Base-by-base conservation (phyloP, 2,113 vertebrate species). In the Lathamus discolor region DNA sequence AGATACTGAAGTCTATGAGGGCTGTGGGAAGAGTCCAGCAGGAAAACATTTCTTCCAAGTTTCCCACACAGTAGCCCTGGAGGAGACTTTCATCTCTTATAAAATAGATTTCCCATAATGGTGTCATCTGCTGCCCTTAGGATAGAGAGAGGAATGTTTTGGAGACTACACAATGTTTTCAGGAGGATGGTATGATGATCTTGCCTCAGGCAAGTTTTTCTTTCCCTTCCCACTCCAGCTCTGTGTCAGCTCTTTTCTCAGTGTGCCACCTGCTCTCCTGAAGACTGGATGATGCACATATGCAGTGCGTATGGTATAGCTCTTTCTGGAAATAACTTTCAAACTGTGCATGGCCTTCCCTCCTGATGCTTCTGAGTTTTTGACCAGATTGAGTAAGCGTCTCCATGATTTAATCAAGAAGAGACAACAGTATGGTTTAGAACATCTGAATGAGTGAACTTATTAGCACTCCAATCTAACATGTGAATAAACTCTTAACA, bases 121-220 rank as follows among this genome's bases (percentile, higher is more conserved):
- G 19, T 83, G 80, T 91, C 37, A 68, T 67, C 57, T 76, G 43
- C 62, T 93, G 92, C 66, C 88, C 54, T 91, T 37, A 75, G 79
- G 95, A 29, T 44, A 52, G 29, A 55, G 67, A 64, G 44, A 31
- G 43, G n/a, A 89, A 55, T 29, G 14, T 31, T 79, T 85, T 61
- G 49, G 88, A 55, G 85, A 66, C 1, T 13, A 6, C 17, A 24
- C 20, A 29, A 1, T 20, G 39, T 79, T 79, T 94, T 89, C 48
- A 61, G 57, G 13, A 69, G 17, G 70, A 55, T 83, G 48, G 25
- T 61, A 51, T 69, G 81, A 74, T 39, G 69, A 64, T 90, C 52
- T 75, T 64, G 35, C 90, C 62, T 87, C 2, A 1, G 79, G 87
- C 72, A 76, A 79, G 27, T 82, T 64, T 83, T 86, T 67, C 57